Evolutionary conservation across 2,797 vertebrate genomes (phyloP).

Genomic region (Paramormyrops hopkinsi): DNA sequence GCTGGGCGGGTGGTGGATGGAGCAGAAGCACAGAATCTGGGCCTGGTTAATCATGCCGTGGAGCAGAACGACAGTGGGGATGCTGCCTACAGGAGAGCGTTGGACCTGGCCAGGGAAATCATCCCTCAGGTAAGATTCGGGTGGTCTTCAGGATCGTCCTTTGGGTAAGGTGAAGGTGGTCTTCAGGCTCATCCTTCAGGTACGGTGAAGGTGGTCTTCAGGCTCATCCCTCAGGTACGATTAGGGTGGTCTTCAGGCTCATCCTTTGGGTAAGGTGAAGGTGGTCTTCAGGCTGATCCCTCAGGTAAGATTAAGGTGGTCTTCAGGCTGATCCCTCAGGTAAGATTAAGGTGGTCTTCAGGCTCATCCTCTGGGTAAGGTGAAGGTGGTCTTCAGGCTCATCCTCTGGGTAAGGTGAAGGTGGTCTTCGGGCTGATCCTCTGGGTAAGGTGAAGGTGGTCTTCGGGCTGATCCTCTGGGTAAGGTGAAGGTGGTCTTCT

Average conservation of each 20-base stretch:
- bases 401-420: background rate
- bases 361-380: slow-evolving; percentile 80
- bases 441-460: slow-evolving; percentile 49
- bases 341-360: slow-evolving; percentile 38
- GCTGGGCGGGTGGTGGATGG: slow-evolving; percentile 80
- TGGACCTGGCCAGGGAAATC: slow-evolving; percentile 84
- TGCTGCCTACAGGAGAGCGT: slow-evolving; percentile 81
- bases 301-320: background rate
- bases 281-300: background rate
- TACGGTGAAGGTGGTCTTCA: slow-evolving; percentile 39
- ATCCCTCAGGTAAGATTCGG: slow-evolving; percentile 77
- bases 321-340: slow-evolving; percentile 40
- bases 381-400: background rate
- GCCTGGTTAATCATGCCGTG: slow-evolving; percentile 81
- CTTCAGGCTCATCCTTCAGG: slow-evolving; percentile 80
- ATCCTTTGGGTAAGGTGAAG: background rate
- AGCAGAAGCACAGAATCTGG: slow-evolving; percentile 72
- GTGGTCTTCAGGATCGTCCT: background rate
- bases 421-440: background rate
- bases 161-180: background rate
- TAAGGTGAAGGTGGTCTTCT: background rate
- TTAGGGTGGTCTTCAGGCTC: background rate
- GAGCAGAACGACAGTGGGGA: slow-evolving; percentile 85
- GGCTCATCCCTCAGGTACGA: slow-evolving; percentile 79
- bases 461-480: background rate